Conservation (phyloP, 2,888 invertebrate species). For the Celastrina argiolus region DNA sequence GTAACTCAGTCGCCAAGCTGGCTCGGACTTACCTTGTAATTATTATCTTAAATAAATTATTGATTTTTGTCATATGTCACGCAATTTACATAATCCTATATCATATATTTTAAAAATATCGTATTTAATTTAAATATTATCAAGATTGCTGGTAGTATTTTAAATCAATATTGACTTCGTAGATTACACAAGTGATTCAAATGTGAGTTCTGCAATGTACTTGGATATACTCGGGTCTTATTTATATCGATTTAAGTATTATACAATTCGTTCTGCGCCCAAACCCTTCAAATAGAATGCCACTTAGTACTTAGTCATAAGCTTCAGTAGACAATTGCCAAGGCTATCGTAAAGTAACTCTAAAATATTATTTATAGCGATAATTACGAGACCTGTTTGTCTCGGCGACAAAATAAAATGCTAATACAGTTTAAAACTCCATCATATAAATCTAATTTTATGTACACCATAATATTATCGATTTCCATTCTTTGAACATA, state of each 20-base stretch:
- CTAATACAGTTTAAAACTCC: constrained; percentile 11
- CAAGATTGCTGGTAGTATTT: not conserved
- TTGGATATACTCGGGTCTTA: not conserved
- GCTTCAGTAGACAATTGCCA: not conserved
- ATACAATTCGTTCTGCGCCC: too few relatives aligned
- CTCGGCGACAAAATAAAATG: constrained; percentile 10
- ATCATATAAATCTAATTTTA: not conserved
- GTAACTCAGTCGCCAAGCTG: constrained; percentile 28
- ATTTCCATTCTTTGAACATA: constrained; percentile 4
- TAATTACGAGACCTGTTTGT: constrained; percentile 15
- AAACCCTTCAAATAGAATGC: too few relatives aligned
- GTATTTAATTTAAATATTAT: constrained; percentile 9
- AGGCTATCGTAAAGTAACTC: not conserved
- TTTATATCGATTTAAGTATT: too few relatives aligned
- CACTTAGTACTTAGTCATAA: not conserved
- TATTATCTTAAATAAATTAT: constrained; percentile 17
- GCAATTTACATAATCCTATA: constrained; percentile 5
- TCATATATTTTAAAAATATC: not conserved
- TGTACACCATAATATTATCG: not conserved
- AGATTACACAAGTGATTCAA: too few relatives aligned
- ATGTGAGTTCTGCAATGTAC: too few relatives aligned
- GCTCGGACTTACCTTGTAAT: not conserved
- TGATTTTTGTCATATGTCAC: constrained; percentile 14
- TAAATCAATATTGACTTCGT: not conserved
- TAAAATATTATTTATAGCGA: constrained; percentile 4